Conservation (phyloP, 2,797 vertebrate genomes). For the Poliocrania exsul region DNA sequence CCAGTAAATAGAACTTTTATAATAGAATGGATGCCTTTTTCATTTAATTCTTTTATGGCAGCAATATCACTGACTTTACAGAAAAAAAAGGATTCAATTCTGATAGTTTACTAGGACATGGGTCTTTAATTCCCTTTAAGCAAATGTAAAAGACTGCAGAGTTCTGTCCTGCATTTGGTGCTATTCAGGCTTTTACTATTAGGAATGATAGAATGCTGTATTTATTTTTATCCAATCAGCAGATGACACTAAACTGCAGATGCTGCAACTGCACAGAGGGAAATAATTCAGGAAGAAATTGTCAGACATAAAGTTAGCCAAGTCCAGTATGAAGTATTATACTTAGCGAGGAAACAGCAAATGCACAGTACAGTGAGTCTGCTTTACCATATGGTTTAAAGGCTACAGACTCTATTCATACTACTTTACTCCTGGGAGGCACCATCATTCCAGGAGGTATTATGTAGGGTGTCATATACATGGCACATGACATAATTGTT, state of each 20-base stretch:
- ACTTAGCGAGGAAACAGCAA: not conserved
- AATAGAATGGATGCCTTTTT: not conserved
- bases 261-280: not conserved
- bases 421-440: not conserved
- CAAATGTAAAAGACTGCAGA: not conserved
- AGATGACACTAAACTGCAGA: not conserved
- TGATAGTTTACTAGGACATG: not conserved
- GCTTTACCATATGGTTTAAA: not conserved
- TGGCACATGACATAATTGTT: not conserved
- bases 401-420: not conserved
- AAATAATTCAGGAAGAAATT: not conserved
- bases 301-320: not conserved
- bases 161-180: not conserved
- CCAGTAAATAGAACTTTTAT: not conserved
- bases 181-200: not conserved
- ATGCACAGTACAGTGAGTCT: not conserved
- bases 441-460: not conserved
- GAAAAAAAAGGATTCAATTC: not conserved
- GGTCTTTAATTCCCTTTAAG: not conserved
- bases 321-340: not conserved
- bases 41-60: not conserved
- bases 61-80: not conserved
- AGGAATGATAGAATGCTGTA: not conserved
- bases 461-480: not conserved
- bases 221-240: not conserved